Base-by-base conservation (phyloP, 2,113 vertebrate species). In the Phrynosoma blainvillii region DNA sequence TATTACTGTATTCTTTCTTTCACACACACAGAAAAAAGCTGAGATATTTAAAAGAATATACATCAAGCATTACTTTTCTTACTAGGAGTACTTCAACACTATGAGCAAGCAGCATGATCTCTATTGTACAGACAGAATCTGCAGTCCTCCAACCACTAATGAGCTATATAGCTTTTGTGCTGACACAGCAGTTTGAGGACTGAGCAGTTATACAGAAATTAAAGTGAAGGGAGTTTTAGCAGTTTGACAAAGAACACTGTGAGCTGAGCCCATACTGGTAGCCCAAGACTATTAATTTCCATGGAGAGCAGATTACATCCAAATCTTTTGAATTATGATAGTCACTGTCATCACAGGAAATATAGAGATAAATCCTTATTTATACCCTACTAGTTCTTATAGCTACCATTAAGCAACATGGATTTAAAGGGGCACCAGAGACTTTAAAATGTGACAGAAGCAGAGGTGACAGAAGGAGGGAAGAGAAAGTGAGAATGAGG, bases 121-220 rank as follows among this genome's bases (percentile, higher is more conserved):
- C 77, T 70, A 42, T 87, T 85, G 59, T 87, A 88, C 80, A 73
- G 73, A 65, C 40, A 65, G 36, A 90, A 90, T 85, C 20, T 4
- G 36, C 89, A 86, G 73, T n/a, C 68, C 1, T 83, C 42, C 83
- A 88, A 88, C 80, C 87, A 77, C 80, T 88, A 88, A 83, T 83
- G 62, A 68, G 80, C 30, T 54, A 32, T 88, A 83, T 75, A 56
- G 73, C 40, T 52, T 83, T 83, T 88, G 56, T 88, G 87, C 87
- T 88, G 74, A 88, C 42, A 18, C 73, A 68, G 80, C 73, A 27
- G 42, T 56, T 83, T 88, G 52, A 77, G 62, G 81, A 83, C 23
- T 77, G 73, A 68, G 21, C 59, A 66, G 30, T 82, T 82, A 13
- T 87, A 65, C 40, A 47, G 42, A 83, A 83, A 77, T 77, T 77